phyloP scores from a whole-genome alignment of 2,888 invertebrate species.

The Patella caerulea region DNA sequence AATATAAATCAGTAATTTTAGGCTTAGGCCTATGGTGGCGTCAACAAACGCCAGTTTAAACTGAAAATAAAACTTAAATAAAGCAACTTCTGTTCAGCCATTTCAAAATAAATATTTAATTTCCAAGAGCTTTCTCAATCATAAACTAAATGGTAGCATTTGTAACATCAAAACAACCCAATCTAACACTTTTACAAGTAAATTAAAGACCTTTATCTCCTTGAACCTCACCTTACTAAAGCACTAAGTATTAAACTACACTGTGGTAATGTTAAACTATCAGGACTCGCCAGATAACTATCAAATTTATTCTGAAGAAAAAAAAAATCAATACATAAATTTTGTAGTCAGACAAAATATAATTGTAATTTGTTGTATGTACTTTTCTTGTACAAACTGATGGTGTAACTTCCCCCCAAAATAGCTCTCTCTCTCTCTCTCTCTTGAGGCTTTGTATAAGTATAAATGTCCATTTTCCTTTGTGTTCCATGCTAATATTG shows the following conservation, averaged over 20 bases:
- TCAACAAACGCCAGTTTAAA: not conserved
- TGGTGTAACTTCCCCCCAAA: too few relatives aligned
- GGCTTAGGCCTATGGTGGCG: not conserved
- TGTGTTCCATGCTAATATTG: too few relatives aligned
- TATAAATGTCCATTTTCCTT: too few relatives aligned
- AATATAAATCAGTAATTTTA: slow-evolving; percentile 20
- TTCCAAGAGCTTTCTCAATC: not conserved
- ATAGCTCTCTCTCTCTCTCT: not conserved
- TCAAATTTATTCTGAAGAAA: slow-evolving; percentile 85
- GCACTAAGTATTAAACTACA: slow-evolving; percentile 87
- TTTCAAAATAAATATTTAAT: not conserved
- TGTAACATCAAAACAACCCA: too few relatives aligned
- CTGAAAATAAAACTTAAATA: not conserved
- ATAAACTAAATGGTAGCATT: too few relatives aligned
- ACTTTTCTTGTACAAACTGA: too few relatives aligned
- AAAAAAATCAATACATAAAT: slow-evolving; percentile 15
- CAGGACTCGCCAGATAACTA: slow-evolving; percentile 86
- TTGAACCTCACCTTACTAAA: slow-evolving; percentile 70
- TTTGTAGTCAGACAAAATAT: too few relatives aligned
- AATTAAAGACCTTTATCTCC: too few relatives aligned
- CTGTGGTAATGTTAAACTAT: slow-evolving; percentile 87
- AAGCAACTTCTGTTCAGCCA: not conserved
- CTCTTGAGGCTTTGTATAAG: not conserved
- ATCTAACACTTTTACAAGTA: too few relatives aligned
- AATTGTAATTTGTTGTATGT: too few relatives aligned